Evolutionary conservation across 2,797 vertebrate genomes (phyloP), one percentile per base, ranked within the genome.

Genomic region (Salarias fasciatus): DNA sequence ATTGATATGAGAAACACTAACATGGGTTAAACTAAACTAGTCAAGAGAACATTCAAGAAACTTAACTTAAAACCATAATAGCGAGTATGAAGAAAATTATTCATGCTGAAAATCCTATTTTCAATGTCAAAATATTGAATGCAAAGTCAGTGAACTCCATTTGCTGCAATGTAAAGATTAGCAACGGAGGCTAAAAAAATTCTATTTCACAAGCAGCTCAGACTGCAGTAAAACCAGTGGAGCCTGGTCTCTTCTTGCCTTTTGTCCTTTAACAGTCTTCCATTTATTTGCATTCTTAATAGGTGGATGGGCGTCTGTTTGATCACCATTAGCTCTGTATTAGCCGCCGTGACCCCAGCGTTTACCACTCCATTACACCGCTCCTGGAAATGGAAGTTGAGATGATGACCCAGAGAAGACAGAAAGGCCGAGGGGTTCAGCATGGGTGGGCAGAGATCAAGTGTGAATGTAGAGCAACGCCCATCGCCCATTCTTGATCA

Each of bases 391-490:
- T 53, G 57, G 77, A 72, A 75, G 84, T 77, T 76, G 82, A 70
- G 86, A 86, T 72, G 88, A 87, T 86, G 85, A 80, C 74, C 70
- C 70, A 73, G 70, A 71, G 77, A 83, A 47, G 72, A 82, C 77
- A 78, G 76, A 72, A 83, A 82, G 81, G 85, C 69, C 47, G 13
- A 63, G 63, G 79, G 84, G 88, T 92, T 93, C 83, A 81, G 92
- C 91, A 88, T 93, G 91, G 91, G 85, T 92, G 88, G 85, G 88
- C 91, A 91, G 88, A 90, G 89, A 82, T 91, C 86, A 91, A 89
- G 91, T 92, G 89, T 92, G 88, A 92, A 90, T 62, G 37, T 44
- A 38, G 77, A 77, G 88, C 81, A 86, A 91, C 91, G 87, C 92
- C 91, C 90, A 89, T 90, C 46, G 77, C 79, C 90, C 88, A 88